Conservation (phyloP, 92 coral and sea anemone genomes). For the Plumapathes pennacea region DNA sequence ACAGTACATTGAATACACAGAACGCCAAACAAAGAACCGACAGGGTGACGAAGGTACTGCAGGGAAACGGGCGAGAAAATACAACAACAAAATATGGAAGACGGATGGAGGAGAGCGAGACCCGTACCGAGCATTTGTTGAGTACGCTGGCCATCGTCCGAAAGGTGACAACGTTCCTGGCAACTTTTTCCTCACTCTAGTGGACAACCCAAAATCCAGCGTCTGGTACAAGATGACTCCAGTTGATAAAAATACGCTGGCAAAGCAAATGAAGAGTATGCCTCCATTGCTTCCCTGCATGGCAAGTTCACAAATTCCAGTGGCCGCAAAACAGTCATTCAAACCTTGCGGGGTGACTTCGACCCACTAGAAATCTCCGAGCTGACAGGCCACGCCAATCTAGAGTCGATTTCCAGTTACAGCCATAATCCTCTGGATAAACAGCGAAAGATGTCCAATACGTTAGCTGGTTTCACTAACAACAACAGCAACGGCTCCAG, state of each 20-base stretch:
- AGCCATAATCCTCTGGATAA: slow-evolving; percentile 55
- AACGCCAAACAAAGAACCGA: slow-evolving; percentile 53
- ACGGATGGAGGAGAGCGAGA: slow-evolving; percentile 44
- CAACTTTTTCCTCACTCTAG: slow-evolving; percentile 18
- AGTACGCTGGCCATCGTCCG: slow-evolving; percentile 34
- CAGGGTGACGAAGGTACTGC: slow-evolving; percentile 22
- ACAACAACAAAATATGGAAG: slow-evolving; percentile 46
- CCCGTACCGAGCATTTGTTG: slow-evolving; percentile 29
- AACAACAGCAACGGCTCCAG: not conserved
- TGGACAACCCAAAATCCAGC: slow-evolving; percentile 19
- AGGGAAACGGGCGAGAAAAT: slow-evolving; percentile 33
- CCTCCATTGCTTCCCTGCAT: slow-evolving; percentile 19
- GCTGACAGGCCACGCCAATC: slow-evolving; percentile 69
- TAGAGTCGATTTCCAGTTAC: slow-evolving; percentile 63
- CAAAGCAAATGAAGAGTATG: slow-evolving; percentile 16
- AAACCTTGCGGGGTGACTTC: slow-evolving; percentile 50
- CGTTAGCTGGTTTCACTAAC: slow-evolving; percentile 21
- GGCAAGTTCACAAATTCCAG: slow-evolving; percentile 54
- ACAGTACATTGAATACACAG: slow-evolving; percentile 35
- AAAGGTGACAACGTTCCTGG: slow-evolving; percentile 29
- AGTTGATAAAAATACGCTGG: slow-evolving; percentile 24
- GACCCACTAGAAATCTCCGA: slow-evolving; percentile 66
- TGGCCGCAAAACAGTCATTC: slow-evolving; percentile 65
- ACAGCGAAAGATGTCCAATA: slow-evolving; percentile 40
- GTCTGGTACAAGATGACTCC: slow-evolving; percentile 26